phyloP scores from a whole-genome alignment of 35 echinoderm and acorn worm species.

The Nesometra sesokonis region DNA sequence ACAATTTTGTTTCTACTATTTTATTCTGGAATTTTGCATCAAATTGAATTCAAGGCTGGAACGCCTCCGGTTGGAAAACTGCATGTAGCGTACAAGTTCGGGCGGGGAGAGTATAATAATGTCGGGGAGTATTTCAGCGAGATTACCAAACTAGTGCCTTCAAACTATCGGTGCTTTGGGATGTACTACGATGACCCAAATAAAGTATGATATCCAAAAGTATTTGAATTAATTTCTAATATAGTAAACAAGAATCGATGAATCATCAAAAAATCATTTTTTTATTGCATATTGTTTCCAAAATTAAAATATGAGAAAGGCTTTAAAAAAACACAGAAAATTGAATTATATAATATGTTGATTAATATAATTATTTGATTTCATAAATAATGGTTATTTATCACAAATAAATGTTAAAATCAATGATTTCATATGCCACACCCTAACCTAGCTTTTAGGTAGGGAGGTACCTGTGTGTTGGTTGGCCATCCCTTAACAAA shows the following conservation, averaged over 20 bases:
- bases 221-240: too few species aligned
- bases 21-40: constrained; percentile 52
- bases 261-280: neutral
- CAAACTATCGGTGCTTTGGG: constrained; percentile 31
- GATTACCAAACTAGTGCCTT: constrained; percentile 30
- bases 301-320: too few species aligned
- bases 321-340: too few species aligned
- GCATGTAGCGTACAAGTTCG: constrained; percentile 74
- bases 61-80: constrained; percentile 60
- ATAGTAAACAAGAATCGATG: neutral
- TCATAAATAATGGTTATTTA: too few species aligned
- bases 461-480: too few species aligned
- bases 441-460: too few species aligned
- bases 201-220: constrained; percentile 45
- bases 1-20: constrained; percentile 50
- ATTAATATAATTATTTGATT: too few species aligned
- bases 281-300: too few species aligned
- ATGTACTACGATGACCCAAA: constrained; percentile 84
- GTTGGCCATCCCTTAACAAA: too few species aligned
- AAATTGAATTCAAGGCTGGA: constrained; percentile 50
- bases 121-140: constrained; percentile 63
- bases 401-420: too few species aligned
- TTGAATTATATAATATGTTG: too few species aligned
- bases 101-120: constrained; percentile 53
- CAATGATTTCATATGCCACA: too few species aligned